phyloP scores from a whole-genome alignment of 2,888 invertebrate genomes.

The Syrista parreyssii region DNA sequence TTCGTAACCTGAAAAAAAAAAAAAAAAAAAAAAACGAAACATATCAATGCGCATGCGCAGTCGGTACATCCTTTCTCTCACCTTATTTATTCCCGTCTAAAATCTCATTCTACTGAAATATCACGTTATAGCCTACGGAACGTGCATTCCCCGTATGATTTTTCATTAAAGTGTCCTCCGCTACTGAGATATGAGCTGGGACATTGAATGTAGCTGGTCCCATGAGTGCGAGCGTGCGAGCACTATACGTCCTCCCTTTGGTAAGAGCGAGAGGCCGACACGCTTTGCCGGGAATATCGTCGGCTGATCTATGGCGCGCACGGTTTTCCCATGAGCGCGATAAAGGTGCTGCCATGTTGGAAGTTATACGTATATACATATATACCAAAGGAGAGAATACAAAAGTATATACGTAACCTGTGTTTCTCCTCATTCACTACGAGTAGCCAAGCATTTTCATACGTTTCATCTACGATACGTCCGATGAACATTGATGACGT shows the following conservation, averaged over 20 bases:
- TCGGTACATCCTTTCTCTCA: constrained; percentile 17
- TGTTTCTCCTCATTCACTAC: constrained; percentile 9
- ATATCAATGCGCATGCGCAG: background rate
- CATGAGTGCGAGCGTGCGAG: constrained; percentile 31
- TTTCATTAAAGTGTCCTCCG: constrained; percentile 65
- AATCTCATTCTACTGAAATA: constrained; percentile 61
- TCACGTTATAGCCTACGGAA: constrained; percentile 50
- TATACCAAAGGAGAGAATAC: constrained; percentile 41
- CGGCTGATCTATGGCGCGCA: constrained; percentile 50
- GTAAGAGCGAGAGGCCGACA: constrained; percentile 17
- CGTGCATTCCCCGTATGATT: constrained; percentile 62
- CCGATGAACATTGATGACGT: too few species aligned
- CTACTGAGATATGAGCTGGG: constrained; percentile 60
- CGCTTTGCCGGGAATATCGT: constrained; percentile 54
- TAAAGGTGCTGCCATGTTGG: constrained; percentile 47
- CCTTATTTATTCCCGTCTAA: constrained; percentile 62
- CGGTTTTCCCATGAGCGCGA: constrained; percentile 59
- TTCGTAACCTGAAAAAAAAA: background rate
- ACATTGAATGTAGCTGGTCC: constrained; percentile 63
- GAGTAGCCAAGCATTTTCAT: too few species aligned
- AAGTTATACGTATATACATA: constrained; percentile 3
- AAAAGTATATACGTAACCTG: background rate
- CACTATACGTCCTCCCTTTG: constrained; percentile 19
- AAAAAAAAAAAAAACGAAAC: background rate
- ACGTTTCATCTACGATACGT: too few species aligned